Evolutionary conservation across 2,888 invertebrate species (phyloP).

Genomic region (Pyrocoelia pectoralis): DNA sequence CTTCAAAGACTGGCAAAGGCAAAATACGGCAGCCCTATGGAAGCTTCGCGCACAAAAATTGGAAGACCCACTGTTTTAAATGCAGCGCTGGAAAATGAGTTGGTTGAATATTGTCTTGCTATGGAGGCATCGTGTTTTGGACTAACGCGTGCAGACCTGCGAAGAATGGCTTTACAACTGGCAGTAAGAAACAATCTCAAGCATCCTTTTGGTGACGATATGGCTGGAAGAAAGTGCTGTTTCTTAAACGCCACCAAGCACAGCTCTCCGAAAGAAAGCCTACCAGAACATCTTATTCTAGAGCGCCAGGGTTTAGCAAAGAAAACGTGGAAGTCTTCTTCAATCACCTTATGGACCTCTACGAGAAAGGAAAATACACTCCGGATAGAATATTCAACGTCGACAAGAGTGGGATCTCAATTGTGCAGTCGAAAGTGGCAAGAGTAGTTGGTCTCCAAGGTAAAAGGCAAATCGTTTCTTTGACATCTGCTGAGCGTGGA

Average conservation of each 20-base stretch:
- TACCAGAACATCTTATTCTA: neutral
- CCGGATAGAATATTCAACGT: slow-evolving; percentile 12
- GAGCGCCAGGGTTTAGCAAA: neutral
- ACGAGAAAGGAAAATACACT: neutral
- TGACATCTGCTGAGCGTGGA: neutral
- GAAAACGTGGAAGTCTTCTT: neutral
- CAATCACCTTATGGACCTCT: neutral
- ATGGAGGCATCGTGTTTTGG: neutral
- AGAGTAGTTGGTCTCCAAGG: neutral
- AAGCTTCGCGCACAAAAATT: no score
- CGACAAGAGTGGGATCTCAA: slow-evolving; percentile 9
- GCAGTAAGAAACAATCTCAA: neutral
- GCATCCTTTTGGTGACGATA: neutral
- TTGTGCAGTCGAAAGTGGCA: slow-evolving; percentile 14
- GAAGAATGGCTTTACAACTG: neutral
- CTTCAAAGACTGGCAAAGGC: no score
- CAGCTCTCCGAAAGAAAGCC: neutral
- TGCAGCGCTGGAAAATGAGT: neutral
- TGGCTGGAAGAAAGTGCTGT: neutral
- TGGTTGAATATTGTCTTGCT: neutral
- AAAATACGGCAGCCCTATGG: no score
- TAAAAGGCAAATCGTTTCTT: neutral
- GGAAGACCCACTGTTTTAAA: no score
- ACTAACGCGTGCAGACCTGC: neutral
- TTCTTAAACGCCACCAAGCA: neutral